Evolutionary conservation across 2,888 invertebrate genomes (phyloP).

Genomic region (Acanthacorydalis orientalis): DNA sequence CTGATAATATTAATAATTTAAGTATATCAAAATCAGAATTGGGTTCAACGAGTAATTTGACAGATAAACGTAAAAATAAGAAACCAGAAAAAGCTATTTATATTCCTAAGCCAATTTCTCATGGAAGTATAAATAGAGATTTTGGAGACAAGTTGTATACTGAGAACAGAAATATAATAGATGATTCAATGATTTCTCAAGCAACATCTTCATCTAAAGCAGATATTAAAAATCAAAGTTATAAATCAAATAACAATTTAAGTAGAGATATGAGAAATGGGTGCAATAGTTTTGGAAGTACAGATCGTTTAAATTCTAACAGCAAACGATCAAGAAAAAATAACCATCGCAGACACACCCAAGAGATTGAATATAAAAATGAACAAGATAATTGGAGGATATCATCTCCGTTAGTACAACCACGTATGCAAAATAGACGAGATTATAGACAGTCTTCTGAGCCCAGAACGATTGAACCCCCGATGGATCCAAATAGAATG

Average conservation of each 20-base stretch:
- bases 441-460: conserved; percentile 42
- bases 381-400: conserved; percentile 1
- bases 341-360: conserved; percentile 11
- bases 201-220: not conserved
- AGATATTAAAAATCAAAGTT: conserved; percentile 2
- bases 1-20: conserved; percentile 18
- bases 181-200: not conserved
- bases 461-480: conserved; percentile 39
- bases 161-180: conserved; percentile 1
- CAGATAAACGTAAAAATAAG: conserved; percentile 22
- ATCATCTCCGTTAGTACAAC: conserved; percentile 7
- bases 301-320: conserved; percentile 10
- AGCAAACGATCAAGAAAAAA: conserved; percentile 11
- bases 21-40: conserved; percentile 11
- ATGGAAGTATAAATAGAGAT: conserved; percentile 25
- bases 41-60: conserved; percentile 7
- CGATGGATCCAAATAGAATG: conserved; percentile 32
- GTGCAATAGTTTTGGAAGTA: conserved; percentile 6
- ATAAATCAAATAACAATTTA: conserved; percentile 6
- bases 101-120: conserved; percentile 30
- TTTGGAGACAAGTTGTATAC: conserved; percentile 6
- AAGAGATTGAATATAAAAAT: conserved; percentile 6
- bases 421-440: conserved; percentile 16
- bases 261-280: conserved; percentile 6
- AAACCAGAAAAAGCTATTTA: conserved; percentile 39